Evolutionary conservation across 2,113 vertebrate genomes (phyloP), one percentile per base, ranked within the genome.

Genomic region (Oryzias curvinotus): DNA sequence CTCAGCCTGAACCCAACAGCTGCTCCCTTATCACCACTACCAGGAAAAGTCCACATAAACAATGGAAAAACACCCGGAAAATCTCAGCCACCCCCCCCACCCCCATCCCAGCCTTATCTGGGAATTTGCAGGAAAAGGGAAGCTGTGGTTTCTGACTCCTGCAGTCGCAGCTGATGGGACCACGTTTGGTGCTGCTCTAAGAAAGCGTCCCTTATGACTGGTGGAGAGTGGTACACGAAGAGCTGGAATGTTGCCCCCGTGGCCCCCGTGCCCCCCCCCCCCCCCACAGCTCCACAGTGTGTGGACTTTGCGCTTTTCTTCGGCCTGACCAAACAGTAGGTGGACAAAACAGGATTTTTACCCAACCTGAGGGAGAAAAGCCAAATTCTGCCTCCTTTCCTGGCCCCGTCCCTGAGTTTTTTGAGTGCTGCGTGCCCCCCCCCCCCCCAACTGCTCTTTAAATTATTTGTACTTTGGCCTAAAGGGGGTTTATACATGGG

Each of bases 211-310:
- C 80, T 75, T 81, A 79, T 81, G 83, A 84, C 85, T 73, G 76
- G 78, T 72, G 17, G 76, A 65, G 84, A 85, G 50, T 80, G 85
- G 88, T 87, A 88, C 88, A 61, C 48, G 19, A 23, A 57, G 59
- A 79, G 62, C 49, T 62, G 78, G 84, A 86, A 84, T 85, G 78
- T 58, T 61, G 70, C 77, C 81, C 75, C 64, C 73, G 21, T 4
- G 47, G 68, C 41, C 69, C 76, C n/a, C n/a, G n/a, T n/a, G n/a
- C n/a, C 71, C 78, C 73, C 67, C 43, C 2, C 0, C 49, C 68
- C 21, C 68, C 78, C 71, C 67, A 45, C 3, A 2, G 51, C 71
- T 55, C 5, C 65, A 49, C 45, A 21, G 14, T 73, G 25, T 52
- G 48, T 70, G 75, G 73, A 85, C 78, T 88, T 78, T 16, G 71